Base-by-base conservation (phyloP, 2,888 invertebrate genomes). In the Cremastinae sp. region DNA sequence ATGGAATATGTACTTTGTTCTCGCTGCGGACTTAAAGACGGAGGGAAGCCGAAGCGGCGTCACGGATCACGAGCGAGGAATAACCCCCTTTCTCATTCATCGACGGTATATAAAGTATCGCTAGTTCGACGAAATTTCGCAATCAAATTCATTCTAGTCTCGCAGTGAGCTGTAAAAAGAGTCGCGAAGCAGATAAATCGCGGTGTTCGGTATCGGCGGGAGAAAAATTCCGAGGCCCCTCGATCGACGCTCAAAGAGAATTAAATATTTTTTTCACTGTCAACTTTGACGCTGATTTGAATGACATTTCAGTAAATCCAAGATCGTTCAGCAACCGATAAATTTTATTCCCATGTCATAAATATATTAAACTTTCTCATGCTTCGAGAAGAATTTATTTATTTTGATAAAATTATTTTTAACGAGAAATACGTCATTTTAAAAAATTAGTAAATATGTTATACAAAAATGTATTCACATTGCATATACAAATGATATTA, bases 51-150 rank as follows among this genome's bases (percentile, higher is more conserved):
- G 36, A 64, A 16, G 16, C 75, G 20, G 16, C 75, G 68, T 76
- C 68, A 72, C 59, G 75, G 75, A 68, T 76, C 72, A 64, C 75
- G 68, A 69, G 58, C 72, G 64, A 64, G 47, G 62, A 43, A 36
- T 58, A 69, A 72, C 62, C 68, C 62, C 68, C 68, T 64, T 56
- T 53, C 64, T 69, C 47, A 56, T 62, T 68, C 53, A 56, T 51
- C 73, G 58, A 64, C n/a, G n/a, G n/a, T n/a, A n/a, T 69, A 53
- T 49, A 64, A 53, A 58, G 28, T 59, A 43, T 69, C 64, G 51
- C 10, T 53, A 53, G 53, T 69, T 22, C 28, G 64, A 41, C 14
- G 41, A 49, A 38, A 62, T 76, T 73, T 76, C 59, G 43, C 59
- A 76, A 76, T 72, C 38, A 59, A 38, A 68, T 53, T 72, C 34